Conservation (phyloP, 2,888 invertebrate genomes). For the Abrostola triplasia region DNA sequence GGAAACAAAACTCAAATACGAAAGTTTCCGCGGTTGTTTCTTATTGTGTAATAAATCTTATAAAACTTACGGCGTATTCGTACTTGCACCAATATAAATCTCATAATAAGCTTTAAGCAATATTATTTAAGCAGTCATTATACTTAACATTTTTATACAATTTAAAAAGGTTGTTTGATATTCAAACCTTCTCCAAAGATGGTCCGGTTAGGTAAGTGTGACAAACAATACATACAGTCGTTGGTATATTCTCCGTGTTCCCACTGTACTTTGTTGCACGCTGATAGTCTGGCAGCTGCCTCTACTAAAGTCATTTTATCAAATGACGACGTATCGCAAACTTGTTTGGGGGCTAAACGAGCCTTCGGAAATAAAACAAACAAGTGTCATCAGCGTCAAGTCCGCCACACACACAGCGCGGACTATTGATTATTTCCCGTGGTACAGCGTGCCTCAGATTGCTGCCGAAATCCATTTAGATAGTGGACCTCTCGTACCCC, state of each 20-base stretch:
- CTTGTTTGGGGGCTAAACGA: conserved; percentile 78
- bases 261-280: conserved; percentile 36
- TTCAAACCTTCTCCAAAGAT: conserved; percentile 15
- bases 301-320: conserved; percentile 82
- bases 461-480: conserved; percentile 43
- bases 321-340: conserved; percentile 74
- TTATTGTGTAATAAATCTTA: conserved; percentile 67
- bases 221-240: conserved; percentile 29
- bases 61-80: conserved; percentile 51
- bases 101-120: conserved; percentile 42
- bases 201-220: conserved; percentile 8
- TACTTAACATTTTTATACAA: conserved; percentile 16
- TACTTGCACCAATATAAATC: conserved; percentile 51
- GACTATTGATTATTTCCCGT: conserved; percentile 64
- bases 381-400: conserved; percentile 84
- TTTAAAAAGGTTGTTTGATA: conserved; percentile 27
- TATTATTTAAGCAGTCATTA: conserved; percentile 45
- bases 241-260: conserved; percentile 34
- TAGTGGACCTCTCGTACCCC: conserved; percentile 37
- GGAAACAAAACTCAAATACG: conserved; percentile 64
- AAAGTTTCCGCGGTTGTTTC: conserved; percentile 60
- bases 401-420: conserved; percentile 60
- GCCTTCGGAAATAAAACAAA: conserved; percentile 81
- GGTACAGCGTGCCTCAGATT: conserved; percentile 38
- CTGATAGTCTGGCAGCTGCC: conserved; percentile 71